phyloP scores from a whole-genome alignment of 2,888 invertebrate species.

The Dryococelus australis region DNA sequence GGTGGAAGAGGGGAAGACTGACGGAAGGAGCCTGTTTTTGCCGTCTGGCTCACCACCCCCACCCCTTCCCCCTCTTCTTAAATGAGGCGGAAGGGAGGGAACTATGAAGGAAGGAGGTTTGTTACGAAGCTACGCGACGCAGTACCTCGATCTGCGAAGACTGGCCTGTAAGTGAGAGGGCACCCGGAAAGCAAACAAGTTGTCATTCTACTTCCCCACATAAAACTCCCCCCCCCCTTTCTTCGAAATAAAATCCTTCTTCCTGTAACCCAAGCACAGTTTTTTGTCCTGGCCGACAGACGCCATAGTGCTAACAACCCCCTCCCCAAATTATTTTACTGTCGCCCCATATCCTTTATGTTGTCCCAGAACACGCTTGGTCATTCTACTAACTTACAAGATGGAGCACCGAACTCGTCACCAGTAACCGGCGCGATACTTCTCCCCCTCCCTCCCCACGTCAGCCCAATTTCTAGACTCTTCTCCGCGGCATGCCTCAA shows the following conservation, averaged over 20 bases:
- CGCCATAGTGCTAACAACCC: background rate
- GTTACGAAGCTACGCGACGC: background rate
- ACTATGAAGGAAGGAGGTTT: background rate
- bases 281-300: background rate
- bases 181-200: background rate
- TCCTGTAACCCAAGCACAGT: background rate
- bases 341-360: background rate
- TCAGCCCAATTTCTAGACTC: background rate
- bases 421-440: no score
- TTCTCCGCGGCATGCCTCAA: background rate
- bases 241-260: background rate
- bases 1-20: background rate
- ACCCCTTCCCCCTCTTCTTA: background rate
- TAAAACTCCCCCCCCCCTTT: background rate
- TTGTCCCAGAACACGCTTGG: background rate
- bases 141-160: background rate
- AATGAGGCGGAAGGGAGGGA: background rate
- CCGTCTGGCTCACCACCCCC: background rate
- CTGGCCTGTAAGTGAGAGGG: background rate
- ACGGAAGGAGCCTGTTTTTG: background rate
- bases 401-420: no score
- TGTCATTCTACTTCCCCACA: background rate
- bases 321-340: background rate
- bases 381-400: background rate
- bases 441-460: no score